These are phyloP conservation scores for Contarinia nasturtii DNA, from an alignment of 1,140 invertebrate genomes.

Conservation along the genomic window DNA sequence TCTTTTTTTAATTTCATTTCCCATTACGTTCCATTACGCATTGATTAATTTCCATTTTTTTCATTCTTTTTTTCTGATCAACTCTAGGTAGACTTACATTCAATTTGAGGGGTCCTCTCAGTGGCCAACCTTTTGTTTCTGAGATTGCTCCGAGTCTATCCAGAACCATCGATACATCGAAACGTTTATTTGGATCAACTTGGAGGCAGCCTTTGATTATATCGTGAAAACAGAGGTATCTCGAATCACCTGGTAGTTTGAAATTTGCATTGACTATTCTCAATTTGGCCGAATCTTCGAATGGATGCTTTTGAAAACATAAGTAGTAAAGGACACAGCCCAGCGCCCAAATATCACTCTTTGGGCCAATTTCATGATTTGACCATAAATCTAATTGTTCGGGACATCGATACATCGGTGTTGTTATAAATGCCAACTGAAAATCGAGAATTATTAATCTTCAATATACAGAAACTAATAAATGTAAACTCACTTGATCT, in stretches of 20 bases:
- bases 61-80: too few species aligned
- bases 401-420: conserved; percentile 79
- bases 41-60: too few species aligned
- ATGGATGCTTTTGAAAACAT: conserved; percentile 89
- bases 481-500: conserved; percentile 70
- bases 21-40: too few species aligned
- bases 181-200: conserved; percentile 58
- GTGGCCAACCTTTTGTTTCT: conserved; percentile 59
- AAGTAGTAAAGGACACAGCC: conserved; percentile 89
- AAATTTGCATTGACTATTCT: conserved; percentile 94
- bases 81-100: too few species aligned
- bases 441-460: too few species aligned
- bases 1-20: too few species aligned
- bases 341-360: conserved; percentile 89
- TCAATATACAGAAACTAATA: too few species aligned
- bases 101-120: conserved; percentile 51
- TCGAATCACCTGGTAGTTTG: conserved; percentile 53
- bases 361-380: conserved; percentile 77
- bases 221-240: conserved; percentile 71
- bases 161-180: conserved; percentile 56
- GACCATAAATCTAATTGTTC: conserved; percentile 98
- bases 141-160: conserved; percentile 74
- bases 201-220: conserved; percentile 75
- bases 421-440: conserved; percentile 51
- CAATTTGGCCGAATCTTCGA: conserved; percentile 91